Conservation (phyloP, 2,113 vertebrate species). For the Morone saxatilis region DNA sequence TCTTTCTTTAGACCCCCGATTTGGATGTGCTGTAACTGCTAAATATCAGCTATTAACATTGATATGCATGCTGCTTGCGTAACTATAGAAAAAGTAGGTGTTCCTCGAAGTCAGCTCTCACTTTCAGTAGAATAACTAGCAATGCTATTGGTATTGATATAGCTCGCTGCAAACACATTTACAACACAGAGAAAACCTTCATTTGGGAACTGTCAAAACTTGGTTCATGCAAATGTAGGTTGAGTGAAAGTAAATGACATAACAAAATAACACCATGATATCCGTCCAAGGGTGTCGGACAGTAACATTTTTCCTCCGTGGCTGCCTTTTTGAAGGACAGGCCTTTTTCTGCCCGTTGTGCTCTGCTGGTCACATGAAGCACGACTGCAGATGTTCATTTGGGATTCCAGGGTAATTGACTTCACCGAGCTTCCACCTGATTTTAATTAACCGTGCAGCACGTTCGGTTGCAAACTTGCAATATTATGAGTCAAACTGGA, state of each 20-base stretch:
- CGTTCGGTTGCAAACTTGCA: conserved; percentile 49
- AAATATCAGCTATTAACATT: neutral
- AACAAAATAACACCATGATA: neutral
- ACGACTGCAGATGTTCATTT: conserved; percentile 37
- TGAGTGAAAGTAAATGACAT: conserved; percentile 11
- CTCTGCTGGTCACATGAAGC: conserved; percentile 49
- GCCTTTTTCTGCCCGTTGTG: conserved; percentile 19
- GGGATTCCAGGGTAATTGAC: conserved; percentile 73
- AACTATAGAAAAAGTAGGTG: neutral
- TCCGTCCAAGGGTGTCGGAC: neutral
- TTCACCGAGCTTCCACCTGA: conserved; percentile 62
- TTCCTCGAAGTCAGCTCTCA: neutral
- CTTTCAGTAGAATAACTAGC: neutral
- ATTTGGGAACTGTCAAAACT: neutral
- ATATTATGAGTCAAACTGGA: conserved; percentile 54
- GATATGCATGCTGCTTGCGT: neutral
- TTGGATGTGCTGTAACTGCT: neutral
- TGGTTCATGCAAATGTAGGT: neutral
- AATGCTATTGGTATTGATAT: too few relatives aligned
- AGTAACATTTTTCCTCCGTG: conserved; percentile 13
- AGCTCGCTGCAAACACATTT: neutral
- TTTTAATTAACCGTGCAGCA: conserved; percentile 74
- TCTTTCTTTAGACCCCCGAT: too few relatives aligned
- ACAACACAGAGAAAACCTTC: neutral
- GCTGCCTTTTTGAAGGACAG: conserved; percentile 29